Base-by-base conservation (phyloP, 1,140 invertebrate genomes). In the Megalopta genalis region DNA sequence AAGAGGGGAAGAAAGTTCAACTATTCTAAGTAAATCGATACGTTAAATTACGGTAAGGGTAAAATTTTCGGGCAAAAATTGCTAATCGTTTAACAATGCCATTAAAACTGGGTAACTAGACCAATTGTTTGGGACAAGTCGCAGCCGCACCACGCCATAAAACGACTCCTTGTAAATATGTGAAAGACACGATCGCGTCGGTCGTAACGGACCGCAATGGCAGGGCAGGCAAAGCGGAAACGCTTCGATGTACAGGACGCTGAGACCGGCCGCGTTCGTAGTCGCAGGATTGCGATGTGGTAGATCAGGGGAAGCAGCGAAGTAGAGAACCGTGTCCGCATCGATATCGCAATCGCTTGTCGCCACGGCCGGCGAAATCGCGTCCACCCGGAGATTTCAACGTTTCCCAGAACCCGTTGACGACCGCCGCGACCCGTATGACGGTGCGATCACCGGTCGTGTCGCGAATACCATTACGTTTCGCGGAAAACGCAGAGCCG, bases 291-390 rank as follows among this genome's bases (percentile, higher is more conserved):
- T 42, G 49, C 25, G 32, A 39, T 69, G 23, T 63, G 54, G 71
- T 59, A 77, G 66, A 68, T 71, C 54, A 42, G 14, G 54, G 59
- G 12, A 54, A 39, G 16, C 14, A 21, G 60, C 57, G 78, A 32
- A 87, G 81, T 85, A 66, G 79, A 81, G 74, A 87, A 77, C 72
- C 84, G 66, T 85, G 81, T 85, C 81, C 57, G 25, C 67, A n/a
- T n/a, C 52, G 77, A 70, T 86, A 86, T 86, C 57, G 74, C 49
- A 77, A 57, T 82, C 76, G 39, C n/a, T 12, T 46, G 27, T 59
- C 57, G 63, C 46, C 54, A 21, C 7, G 54, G n/a, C 8, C 54
- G 54, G 54, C 54, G 54, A 73, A 72, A 84, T 71, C 70, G 27
- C 57, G 60, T 32, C 37, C 52, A 65, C 32, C 54, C 21, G 57